These are phyloP conservation scores for Drosophila yakuba DNA, from an alignment of 1,140 invertebrate genomes.

Conservation along the genomic window DNA sequence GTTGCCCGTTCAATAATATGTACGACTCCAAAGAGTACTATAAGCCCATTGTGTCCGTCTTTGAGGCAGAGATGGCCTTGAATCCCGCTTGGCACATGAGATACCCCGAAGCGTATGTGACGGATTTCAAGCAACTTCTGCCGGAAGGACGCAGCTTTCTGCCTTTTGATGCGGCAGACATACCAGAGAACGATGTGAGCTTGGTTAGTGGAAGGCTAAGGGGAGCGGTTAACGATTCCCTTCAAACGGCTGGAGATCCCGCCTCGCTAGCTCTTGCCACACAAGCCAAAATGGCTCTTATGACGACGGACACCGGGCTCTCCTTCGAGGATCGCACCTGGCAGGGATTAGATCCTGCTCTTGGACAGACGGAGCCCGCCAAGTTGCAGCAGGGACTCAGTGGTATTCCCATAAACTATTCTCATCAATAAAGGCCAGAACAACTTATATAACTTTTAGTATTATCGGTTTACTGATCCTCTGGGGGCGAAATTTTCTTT, in stretches of 20 bases:
- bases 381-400: slow-evolving; percentile 87
- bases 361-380: slow-evolving; percentile 88
- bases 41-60: slow-evolving; percentile 95
- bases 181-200: slow-evolving; percentile 87
- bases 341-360: slow-evolving; percentile 90
- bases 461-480: slow-evolving; percentile 71
- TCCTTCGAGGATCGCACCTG: slow-evolving; percentile 88
- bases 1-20: slow-evolving; percentile 94
- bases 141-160: slow-evolving; percentile 87
- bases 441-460: slow-evolving; percentile 34
- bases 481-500: slow-evolving; percentile 55
- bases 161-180: slow-evolving; percentile 85
- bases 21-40: slow-evolving; percentile 94
- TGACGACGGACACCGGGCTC: slow-evolving; percentile 86
- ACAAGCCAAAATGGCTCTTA: slow-evolving; percentile 85
- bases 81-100: slow-evolving; percentile 87
- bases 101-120: slow-evolving; percentile 88
- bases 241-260: slow-evolving; percentile 62
- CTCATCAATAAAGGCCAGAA: slow-evolving; percentile 75
- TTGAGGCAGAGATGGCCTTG: slow-evolving; percentile 95
- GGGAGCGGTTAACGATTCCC: slow-evolving; percentile 51
- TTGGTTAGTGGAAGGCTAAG: slow-evolving; percentile 89
- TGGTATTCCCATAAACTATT: slow-evolving; percentile 87
- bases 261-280: slow-evolving; percentile 77
- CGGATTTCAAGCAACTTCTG: slow-evolving; percentile 91